phyloP scores from a whole-genome alignment of 2,888 invertebrate genomes.

The Synergus japonicus region DNA sequence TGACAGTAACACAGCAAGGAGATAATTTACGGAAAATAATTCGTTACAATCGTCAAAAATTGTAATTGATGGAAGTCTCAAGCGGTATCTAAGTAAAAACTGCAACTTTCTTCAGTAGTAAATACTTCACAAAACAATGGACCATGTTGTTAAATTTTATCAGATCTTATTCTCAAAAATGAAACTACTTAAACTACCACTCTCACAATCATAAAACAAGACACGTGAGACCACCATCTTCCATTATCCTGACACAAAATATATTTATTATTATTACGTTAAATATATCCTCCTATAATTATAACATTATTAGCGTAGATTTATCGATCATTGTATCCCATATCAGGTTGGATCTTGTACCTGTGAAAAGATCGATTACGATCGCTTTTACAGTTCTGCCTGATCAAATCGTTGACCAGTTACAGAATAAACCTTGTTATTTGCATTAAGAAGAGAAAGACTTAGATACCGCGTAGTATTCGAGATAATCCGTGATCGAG shows the following conservation, averaged over 20 bases:
- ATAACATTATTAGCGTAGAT: conserved; percentile 26
- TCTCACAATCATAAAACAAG: conserved; percentile 9
- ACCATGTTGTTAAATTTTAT: conserved; percentile 5
- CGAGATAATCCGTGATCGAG: background rate
- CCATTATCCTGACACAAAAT: conserved; percentile 6
- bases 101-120: background rate
- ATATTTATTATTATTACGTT: conserved; percentile 7
- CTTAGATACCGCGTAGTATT: background rate
- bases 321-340: conserved; percentile 29
- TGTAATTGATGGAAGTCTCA: background rate
- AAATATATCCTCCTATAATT: conserved; percentile 15
- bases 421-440: conserved; percentile 27
- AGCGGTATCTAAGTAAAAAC: background rate
- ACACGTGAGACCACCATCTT: background rate
- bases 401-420: conserved; percentile 24
- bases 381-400: conserved; percentile 24
- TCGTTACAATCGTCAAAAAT: too few relatives aligned
- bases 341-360: conserved; percentile 25
- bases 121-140: conserved; percentile 2
- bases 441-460: conserved; percentile 13
- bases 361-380: conserved; percentile 22
- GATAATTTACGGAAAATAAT: too few relatives aligned
- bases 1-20: too few relatives aligned
- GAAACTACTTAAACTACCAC: conserved; percentile 8
- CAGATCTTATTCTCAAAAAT: background rate